A percentile compares a stretch with the other conserved stretches of the same genome.
Conservation (phyloP, 2,888 invertebrate species). For the Pilophorus perplexus region DNA sequence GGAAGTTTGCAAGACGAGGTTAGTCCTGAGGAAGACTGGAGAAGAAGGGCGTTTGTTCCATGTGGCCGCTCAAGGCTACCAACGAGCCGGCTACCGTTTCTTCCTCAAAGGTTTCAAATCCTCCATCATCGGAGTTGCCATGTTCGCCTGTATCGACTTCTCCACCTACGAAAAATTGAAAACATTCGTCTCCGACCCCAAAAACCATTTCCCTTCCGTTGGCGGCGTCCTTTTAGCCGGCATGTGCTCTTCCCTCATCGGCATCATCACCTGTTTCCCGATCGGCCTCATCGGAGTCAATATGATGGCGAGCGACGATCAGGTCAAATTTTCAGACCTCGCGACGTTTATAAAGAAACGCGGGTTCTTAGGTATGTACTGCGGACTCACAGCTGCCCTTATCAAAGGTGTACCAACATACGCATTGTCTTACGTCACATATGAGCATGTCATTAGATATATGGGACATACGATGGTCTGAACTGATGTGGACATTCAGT, state of each 20-base stretch:
- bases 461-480: constrained; percentile 21
- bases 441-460: constrained; percentile 14
- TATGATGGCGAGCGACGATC: too few relatives aligned
- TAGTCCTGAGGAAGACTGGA: constrained; percentile 27
- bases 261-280: constrained; percentile 13
- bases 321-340: not conserved
- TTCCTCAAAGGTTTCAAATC: constrained; percentile 23
- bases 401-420: constrained; percentile 20
- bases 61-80: constrained; percentile 19
- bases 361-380: constrained; percentile 19
- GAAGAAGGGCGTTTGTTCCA: constrained; percentile 1
- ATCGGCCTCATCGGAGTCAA: constrained; percentile 22
- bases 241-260: constrained; percentile 18
- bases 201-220: too few relatives aligned
- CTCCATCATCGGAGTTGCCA: constrained; percentile 8
- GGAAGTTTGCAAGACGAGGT: constrained; percentile 30
- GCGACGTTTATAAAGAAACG: not conserved
- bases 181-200: too few relatives aligned
- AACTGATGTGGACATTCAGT: too few relatives aligned
- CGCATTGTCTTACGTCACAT: constrained; percentile 14
- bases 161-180: constrained; percentile 26
- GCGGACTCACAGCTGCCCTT: constrained; percentile 7
- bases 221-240: constrained; percentile 13
- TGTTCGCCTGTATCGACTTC: constrained; percentile 31
- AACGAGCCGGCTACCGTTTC: constrained; percentile 14